Evolutionary conservation across 2,888 invertebrate species (phyloP), one percentile per base, ranked within the genome.

Genomic region (Epsilonema sp.): DNA sequence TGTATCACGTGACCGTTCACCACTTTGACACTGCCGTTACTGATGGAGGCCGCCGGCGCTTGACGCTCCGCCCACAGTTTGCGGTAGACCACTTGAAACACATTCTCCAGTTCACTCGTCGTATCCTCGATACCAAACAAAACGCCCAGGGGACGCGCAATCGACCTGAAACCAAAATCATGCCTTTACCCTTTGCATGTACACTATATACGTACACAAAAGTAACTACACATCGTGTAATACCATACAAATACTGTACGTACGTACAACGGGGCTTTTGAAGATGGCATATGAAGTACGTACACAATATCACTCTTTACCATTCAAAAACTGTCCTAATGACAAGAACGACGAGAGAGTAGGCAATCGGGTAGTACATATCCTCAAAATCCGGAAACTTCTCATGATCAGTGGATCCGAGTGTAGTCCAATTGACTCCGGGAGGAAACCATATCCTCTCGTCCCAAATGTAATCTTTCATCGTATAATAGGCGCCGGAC

Each of bases 371-470:
- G 47, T 56, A 57, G 49, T 61, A 59, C 49, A 90, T 73, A 70
- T 89, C 81, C 62, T 74, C 75, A 51, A 65, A 63, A 63, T 85
- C 78, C 49, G 83, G 77, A 68, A 82, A 82, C 55, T 76, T 74
- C 48, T 62, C 59, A 3, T 19, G 25, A 61, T 78, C 77, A 42
- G 84, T 82, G 57, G 78, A 74, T 52, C 56, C 54, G 48, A 89
- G 76, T 64, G 85, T 81, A 48, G 75, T 75, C 90, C 90, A 90
- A 57, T 83, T 82, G 51, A 77, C 77, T 68, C 85, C 85, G 55
- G 82, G 82, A 58, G 89, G 89, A 62, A 90, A 75, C 90, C 90
- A 90, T 63, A 90, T 73, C 65, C 75, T 69, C 64, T 83, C 79
- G 63, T 77, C 77, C 89, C 84, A 85, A 53, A 64, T 55, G 13